Conservation (phyloP, 2,113 vertebrate genomes). For the Suncus etruscus region DNA sequence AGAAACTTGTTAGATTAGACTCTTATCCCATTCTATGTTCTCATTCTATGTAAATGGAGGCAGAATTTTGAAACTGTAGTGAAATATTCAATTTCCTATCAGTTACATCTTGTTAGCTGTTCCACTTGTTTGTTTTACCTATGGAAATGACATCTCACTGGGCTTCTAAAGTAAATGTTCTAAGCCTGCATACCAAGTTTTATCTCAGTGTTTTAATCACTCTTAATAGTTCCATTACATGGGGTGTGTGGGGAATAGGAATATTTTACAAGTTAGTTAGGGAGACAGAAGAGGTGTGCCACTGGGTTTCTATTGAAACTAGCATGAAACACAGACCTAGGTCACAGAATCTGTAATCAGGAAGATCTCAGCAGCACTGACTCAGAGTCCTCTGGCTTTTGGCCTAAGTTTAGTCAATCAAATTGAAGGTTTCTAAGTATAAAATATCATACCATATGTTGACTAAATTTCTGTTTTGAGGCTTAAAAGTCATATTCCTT, state of each 20-base stretch:
- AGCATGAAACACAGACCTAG: slow-evolving; percentile 38
- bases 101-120: slow-evolving; percentile 25
- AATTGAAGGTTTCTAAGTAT: slow-evolving; percentile 73
- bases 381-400: slow-evolving; percentile 75
- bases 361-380: slow-evolving; percentile 57
- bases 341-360: slow-evolving; percentile 61
- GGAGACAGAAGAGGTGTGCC: background rate
- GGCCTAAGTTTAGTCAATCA: slow-evolving; percentile 76
- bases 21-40: background rate
- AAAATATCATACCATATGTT: slow-evolving; percentile 79
- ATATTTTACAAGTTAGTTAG: background rate
- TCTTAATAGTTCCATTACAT: background rate
- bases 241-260: background rate
- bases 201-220: slow-evolving; percentile 57
- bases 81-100: background rate
- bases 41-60: background rate
- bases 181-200: slow-evolving; percentile 1
- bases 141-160: background rate
- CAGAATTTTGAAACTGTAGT: background rate
- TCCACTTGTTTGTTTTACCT: slow-evolving; percentile 34
- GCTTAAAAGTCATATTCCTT: slow-evolving; percentile 64
- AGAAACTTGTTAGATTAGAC: background rate
- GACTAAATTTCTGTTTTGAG: slow-evolving; percentile 77
- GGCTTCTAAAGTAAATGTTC: slow-evolving; percentile 40
- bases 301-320: background rate